Conservation (phyloP, 1,140 invertebrate genomes). For the Mactra quadrangularis region DNA sequence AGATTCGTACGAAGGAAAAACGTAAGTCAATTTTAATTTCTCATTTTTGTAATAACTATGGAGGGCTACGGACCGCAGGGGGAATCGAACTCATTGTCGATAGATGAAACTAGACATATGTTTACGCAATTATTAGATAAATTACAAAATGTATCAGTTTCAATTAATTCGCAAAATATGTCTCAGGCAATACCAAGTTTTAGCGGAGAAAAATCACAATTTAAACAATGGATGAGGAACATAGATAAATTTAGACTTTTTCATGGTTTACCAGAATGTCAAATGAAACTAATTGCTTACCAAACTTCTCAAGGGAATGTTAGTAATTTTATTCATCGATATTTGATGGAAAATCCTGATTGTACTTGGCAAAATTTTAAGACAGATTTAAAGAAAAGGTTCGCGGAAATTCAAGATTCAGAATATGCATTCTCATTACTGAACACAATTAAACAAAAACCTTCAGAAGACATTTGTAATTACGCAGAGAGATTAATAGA, state of each 20-base stretch:
- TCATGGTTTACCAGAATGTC: background rate
- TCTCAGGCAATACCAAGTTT: background rate
- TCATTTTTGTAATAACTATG: no score
- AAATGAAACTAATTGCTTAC: background rate
- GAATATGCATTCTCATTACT: conserved; percentile 20
- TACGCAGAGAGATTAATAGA: background rate
- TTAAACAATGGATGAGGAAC: background rate
- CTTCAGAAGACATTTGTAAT: background rate
- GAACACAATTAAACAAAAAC: background rate
- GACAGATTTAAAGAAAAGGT: background rate
- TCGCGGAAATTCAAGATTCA: conserved; percentile 4
- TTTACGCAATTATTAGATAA: no score
- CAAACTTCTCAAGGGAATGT: background rate
- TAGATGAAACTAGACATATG: no score
- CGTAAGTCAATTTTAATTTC: no score
- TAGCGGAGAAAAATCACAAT: background rate
- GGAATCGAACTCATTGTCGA: no score
- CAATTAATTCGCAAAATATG: background rate
- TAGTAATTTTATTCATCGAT: conserved; percentile 9
- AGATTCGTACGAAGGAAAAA: no score
- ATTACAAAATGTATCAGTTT: no score
- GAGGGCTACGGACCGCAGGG: no score
- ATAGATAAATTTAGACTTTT: conserved; percentile 1
- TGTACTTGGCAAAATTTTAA: conserved; percentile 7
- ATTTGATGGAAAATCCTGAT: background rate